Base-by-base conservation (phyloP, 2,113 vertebrate genomes). In the Trematomus loennbergii region DNA sequence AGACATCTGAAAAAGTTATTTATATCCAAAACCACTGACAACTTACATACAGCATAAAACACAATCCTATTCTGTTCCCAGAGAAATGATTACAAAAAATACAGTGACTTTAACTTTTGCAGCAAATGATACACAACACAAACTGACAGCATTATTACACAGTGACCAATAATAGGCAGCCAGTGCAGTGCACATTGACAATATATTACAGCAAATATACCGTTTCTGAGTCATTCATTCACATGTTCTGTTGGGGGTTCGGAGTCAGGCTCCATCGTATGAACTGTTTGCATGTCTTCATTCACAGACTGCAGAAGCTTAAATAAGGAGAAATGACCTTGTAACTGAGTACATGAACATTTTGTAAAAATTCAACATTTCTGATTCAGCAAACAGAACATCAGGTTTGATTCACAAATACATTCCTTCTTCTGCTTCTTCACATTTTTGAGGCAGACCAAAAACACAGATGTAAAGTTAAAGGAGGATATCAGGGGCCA, bases 61-160 rank as follows among this genome's bases (percentile, higher is more conserved):
- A 46, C 1, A 67, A 45, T 58, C 64, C 12, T 71, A 59, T 74
- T 54, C 33, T 1, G n/a, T 43, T 62, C 29, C 9, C 17, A 0
- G 40, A 36, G 0, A 54, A 45, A 65, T 78, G 20, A 58, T 53
- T 13, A 46, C 5, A 58, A 60, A 52, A 72, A 64, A 79, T 68
- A 87, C 74, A 87, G 78, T 79, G 79, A 75, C 73, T 72, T 81
- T 2, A 86, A 75, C 68, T 68, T 75, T 49, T 72, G 66, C 33
- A 75, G 25, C 29, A 74, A 20, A 65, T 49, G 49, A 72, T 54
- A 68, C 50, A 67, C 29, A 81, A 75, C 40, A 81, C 36, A 79
- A 65, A 78, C 25, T 1, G 6, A 87, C 43, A 65, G 0, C 2
- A 9, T 59, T 0, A 68, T 78, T 75, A 69, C n/a, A 54, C 12